A percentile compares a stretch with the other conserved stretches of the same genome.
phyloP scores from a whole-genome alignment of 2,113 vertebrate species.

The Antechinus flavipes region DNA sequence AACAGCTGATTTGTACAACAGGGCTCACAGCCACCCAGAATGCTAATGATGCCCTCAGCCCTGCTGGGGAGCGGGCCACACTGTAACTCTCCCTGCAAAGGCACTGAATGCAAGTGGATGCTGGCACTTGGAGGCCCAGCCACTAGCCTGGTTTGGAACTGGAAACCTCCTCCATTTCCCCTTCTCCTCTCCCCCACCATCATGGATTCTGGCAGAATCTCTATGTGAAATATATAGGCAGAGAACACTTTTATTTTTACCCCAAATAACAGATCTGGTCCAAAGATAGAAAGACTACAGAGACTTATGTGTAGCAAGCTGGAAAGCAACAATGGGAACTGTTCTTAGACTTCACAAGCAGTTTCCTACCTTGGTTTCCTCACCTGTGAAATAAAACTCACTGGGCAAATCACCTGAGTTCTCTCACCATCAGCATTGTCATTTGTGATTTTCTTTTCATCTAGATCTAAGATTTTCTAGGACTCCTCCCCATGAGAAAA shows the following conservation, averaged over 20 bases:
- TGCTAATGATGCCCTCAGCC: slow-evolving; percentile 54
- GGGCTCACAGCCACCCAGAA: slow-evolving; percentile 50
- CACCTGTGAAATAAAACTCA: background rate
- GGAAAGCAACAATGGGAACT: background rate
- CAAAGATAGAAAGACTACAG: background rate
- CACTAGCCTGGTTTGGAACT: background rate
- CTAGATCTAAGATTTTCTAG: background rate
- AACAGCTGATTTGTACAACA: slow-evolving; percentile 55
- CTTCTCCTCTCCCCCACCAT: background rate
- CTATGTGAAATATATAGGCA: background rate
- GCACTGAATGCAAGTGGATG: background rate
- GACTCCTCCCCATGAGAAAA: background rate
- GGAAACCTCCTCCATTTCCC: slow-evolving; percentile 18
- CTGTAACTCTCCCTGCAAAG: slow-evolving; percentile 28
- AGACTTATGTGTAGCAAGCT: background rate
- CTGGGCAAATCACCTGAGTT: background rate
- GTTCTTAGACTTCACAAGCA: background rate
- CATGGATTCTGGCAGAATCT: background rate
- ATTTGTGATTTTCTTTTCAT: background rate
- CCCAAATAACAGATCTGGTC: background rate
- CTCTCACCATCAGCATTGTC: background rate
- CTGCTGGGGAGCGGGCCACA: background rate
- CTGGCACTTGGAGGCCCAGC: slow-evolving; percentile 25
- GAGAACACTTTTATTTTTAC: background rate
- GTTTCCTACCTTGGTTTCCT: background rate